Base-by-base conservation (phyloP, 2,888 invertebrate genomes). In the Linnaemya vulpina region DNA sequence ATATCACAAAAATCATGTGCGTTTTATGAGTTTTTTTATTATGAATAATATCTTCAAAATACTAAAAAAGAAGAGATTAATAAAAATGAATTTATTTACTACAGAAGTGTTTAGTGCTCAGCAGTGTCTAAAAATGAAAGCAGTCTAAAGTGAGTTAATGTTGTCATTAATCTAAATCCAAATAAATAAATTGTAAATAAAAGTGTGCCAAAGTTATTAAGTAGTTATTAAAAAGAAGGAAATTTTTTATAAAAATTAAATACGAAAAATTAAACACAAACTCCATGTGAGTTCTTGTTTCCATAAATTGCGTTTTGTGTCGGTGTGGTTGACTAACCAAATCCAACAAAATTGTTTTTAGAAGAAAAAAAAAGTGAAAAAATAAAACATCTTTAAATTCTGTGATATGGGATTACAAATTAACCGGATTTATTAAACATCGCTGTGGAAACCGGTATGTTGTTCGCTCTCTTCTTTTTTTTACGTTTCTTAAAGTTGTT, bases 331-430 rank as follows among this genome's bases (percentile, higher is more conserved):
- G 46, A 62, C 35, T 15, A 55, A 17, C 46, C 43, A 49, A 67
- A 60, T 25, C 11, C 20, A 67, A 46, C 58, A 38, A 30, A 17
- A 62, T 1, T 53, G 53, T 75, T 20, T 13, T 30, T n/a, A 60
- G 22, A 17, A 40, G 30, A 75, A 20, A 60, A 60, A 49, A 63
- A 40, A 10, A 25, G 43, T 15, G 25, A 60, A 51, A 49, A 58
- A 22, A 25, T 38, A 65, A 58, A 80, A 73, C 65, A 60, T 73
- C 71, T 79, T 73, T 22, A 58, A 71, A 49, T 73, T 73, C 73
- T 67, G 65, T 73, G 73, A 58, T 73, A 80, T 80, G 73, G 74
- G 80, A 80, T 80, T 80, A 80, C 67, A 80, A 74, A 74, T 74
- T 74, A 74, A 80, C 80, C 74, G 80, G 80, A 80, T 80, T 80